These are phyloP conservation scores for Drosophila meridiana DNA, from an alignment of 2,888 invertebrate species.

Conservation along the genomic window DNA sequence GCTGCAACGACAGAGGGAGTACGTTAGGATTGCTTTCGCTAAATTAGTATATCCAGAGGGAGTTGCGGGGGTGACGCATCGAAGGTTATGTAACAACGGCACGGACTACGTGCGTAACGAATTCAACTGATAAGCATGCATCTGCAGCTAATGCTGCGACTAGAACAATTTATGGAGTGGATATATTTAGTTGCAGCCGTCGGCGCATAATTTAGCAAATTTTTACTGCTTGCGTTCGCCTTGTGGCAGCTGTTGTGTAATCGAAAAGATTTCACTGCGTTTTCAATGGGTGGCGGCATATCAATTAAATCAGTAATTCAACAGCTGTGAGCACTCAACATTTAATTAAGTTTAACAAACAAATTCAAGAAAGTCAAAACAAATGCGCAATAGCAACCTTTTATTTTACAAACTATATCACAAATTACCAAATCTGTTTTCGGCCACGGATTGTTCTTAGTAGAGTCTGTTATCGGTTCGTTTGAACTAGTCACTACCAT, in stretches of 20 bases:
- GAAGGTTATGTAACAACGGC: slow-evolving; percentile 64
- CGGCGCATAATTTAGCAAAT: slow-evolving; percentile 45
- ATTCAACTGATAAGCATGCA: slow-evolving; percentile 9
- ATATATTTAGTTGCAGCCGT: slow-evolving; percentile 1
- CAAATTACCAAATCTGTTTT: slow-evolving; percentile 51
- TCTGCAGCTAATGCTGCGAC: neutral
- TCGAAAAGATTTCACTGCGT: slow-evolving; percentile 35
- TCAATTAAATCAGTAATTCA: too few species aligned
- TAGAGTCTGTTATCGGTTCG: slow-evolving; percentile 30
- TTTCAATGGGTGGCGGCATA: neutral
- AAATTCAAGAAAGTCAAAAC: neutral
- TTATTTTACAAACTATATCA: slow-evolving; percentile 32
- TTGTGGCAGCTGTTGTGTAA: slow-evolving; percentile 66
- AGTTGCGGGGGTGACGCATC: slow-evolving; percentile 42
- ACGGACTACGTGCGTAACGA: slow-evolving; percentile 28
- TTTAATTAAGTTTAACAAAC: neutral
- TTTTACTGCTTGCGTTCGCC: slow-evolving; percentile 39
- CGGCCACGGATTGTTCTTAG: slow-evolving; percentile 42
- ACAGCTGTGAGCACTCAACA: neutral
- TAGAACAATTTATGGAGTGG: slow-evolving; percentile 5
- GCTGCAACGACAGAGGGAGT: slow-evolving; percentile 28
- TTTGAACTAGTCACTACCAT: slow-evolving; percentile 1
- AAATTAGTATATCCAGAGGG: neutral
- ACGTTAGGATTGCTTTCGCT: neutral
- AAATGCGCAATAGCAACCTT: slow-evolving; percentile 10